Conservation (phyloP, 2,113 vertebrate genomes). For the Amblyopsis rosae region DNA sequence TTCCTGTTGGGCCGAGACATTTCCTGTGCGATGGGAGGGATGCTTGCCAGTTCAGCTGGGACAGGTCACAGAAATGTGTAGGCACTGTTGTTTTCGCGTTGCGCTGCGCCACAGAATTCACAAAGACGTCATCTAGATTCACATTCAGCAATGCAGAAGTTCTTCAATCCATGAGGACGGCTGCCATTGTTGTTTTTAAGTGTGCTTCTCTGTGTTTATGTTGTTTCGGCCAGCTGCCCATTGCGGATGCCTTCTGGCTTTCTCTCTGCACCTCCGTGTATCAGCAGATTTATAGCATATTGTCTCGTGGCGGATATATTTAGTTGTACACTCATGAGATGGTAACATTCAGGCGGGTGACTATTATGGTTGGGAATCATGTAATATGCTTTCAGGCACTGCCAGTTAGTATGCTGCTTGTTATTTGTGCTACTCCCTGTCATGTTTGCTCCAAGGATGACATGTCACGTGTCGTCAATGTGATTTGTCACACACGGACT, state of each 20-base stretch:
- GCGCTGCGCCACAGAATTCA: constrained; percentile 1
- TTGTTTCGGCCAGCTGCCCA: not conserved
- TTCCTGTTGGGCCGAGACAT: constrained; percentile 65
- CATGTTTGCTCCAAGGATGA: too few relatives aligned
- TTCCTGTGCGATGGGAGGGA: constrained; percentile 54
- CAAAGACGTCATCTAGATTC: not conserved
- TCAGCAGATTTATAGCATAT: not conserved
- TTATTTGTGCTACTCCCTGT: too few relatives aligned
- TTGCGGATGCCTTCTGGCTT: not conserved
- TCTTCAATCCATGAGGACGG: not conserved
- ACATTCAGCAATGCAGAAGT: not conserved
- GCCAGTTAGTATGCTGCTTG: too few relatives aligned
- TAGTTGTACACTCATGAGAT: not conserved
- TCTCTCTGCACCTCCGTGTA: not conserved
- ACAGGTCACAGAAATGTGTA: not conserved
- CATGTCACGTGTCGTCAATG: too few relatives aligned
- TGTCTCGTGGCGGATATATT: not conserved
- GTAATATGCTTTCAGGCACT: too few relatives aligned
- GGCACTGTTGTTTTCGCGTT: constrained; percentile 22
- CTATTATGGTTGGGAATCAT: not conserved
- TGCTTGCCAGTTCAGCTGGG: not conserved
- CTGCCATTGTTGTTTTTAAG: not conserved
- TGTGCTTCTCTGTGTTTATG: too few relatives aligned
- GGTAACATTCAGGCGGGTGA: not conserved
- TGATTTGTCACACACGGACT: too few relatives aligned